Evolutionary conservation across 2,888 invertebrate genomes (phyloP).

Genomic region (Tenthredo scrophulariae): DNA sequence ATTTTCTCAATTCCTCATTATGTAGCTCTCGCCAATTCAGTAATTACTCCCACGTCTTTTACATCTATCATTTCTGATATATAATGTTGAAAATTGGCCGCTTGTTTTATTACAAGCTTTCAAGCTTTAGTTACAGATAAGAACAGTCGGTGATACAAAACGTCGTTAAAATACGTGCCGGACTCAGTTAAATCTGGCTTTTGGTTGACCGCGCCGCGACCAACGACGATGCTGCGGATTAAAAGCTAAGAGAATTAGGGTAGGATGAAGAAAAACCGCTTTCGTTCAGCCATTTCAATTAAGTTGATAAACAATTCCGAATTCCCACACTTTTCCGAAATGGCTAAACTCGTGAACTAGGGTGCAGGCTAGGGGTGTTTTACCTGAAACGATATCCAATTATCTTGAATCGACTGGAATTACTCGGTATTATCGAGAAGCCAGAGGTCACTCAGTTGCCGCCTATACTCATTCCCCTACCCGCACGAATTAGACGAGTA

Average conservation of each 20-base stretch:
- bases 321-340: too few relatives aligned
- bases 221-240: conserved; percentile 1
- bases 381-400: conserved; percentile 42
- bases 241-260: not conserved
- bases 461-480: not conserved
- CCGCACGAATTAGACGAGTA: not conserved
- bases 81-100: not conserved
- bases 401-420: conserved; percentile 39
- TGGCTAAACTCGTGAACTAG: not conserved
- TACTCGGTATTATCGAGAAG: conserved; percentile 34
- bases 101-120: conserved; percentile 9
- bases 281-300: not conserved
- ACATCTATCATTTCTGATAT: not conserved
- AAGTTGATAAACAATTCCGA: not conserved
- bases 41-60: not conserved
- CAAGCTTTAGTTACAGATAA: not conserved
- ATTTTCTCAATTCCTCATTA: not conserved
- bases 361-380: not conserved
- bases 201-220: not conserved
- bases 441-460: conserved; percentile 31
- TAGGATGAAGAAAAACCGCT: not conserved
- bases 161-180: not conserved
- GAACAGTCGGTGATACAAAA: not conserved
- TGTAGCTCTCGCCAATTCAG: not conserved
- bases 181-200: not conserved